phyloP scores from a whole-genome alignment of 2,113 vertebrate species.

The Paracanthobrama guichenoti region DNA sequence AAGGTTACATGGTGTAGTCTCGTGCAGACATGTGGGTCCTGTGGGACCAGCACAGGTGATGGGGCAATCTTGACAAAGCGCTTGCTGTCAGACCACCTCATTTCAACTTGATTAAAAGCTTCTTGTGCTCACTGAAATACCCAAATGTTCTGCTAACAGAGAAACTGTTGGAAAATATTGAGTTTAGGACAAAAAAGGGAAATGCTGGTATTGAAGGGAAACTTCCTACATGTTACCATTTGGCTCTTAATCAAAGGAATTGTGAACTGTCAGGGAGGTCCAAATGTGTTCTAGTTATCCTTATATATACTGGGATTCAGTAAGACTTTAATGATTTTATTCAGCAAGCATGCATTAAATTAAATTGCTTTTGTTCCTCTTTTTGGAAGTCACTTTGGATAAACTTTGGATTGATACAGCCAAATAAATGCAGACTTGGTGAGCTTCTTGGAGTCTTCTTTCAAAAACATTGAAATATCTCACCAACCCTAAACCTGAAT shows the following conservation, averaged over 20 bases:
- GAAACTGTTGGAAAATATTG: not conserved
- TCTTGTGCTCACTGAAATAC: not conserved
- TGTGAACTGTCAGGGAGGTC: slow-evolving; percentile 19
- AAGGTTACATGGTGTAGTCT: not conserved
- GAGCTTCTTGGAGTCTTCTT: not conserved
- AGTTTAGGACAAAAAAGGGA: slow-evolving; percentile 7
- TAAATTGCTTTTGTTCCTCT: too few species aligned
- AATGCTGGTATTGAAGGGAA: slow-evolving; percentile 21
- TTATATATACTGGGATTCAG: not conserved
- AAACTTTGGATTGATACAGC: too few species aligned
- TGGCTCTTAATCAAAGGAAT: slow-evolving; percentile 8
- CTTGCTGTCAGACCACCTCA: not conserved
- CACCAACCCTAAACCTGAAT: not conserved
- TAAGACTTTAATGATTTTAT: too few species aligned
- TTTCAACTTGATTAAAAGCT: slow-evolving; percentile 38
- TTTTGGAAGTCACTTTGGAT: too few species aligned
- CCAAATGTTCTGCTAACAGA: not conserved
- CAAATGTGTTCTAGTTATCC: not conserved
- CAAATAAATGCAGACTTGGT: not conserved
- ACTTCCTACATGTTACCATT: slow-evolving; percentile 5
- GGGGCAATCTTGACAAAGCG: slow-evolving; percentile 31
- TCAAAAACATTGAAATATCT: not conserved
- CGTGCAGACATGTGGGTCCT: slow-evolving; percentile 25
- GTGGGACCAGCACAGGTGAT: slow-evolving; percentile 25
- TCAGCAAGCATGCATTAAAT: too few species aligned